phyloP scores from a whole-genome alignment of 2,888 invertebrate species.

The Rhamphomyia laevipes region DNA sequence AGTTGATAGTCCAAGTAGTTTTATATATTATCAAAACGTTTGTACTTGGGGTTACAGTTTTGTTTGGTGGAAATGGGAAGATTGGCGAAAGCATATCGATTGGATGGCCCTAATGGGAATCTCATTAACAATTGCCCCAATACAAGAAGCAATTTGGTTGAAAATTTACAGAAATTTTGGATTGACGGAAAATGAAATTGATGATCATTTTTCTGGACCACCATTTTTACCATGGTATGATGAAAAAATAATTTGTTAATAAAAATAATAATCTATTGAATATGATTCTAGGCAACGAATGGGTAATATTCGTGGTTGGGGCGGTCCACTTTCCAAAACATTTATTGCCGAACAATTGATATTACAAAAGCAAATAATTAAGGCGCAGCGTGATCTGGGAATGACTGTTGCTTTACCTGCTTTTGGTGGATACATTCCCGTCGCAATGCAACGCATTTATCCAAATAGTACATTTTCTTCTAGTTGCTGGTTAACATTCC shows the following conservation, averaged over 20 bases:
- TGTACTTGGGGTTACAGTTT: too few species aligned
- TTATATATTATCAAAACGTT: too few species aligned
- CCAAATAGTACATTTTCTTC: constrained; percentile 55
- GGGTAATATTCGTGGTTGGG: constrained; percentile 90
- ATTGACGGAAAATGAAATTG: constrained; percentile 61
- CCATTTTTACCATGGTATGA: constrained; percentile 80
- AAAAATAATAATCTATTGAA: too few species aligned
- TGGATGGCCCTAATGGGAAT: too few species aligned
- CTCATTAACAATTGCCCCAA: too few species aligned
- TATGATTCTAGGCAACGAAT: constrained; percentile 50
- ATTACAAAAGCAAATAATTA: constrained; percentile 62
- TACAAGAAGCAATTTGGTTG: too few species aligned
- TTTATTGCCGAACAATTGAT: constrained; percentile 59
- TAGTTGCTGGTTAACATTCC: constrained; percentile 59
- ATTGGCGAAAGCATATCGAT: too few species aligned
- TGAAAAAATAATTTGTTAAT: not conserved
- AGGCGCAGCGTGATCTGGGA: too few species aligned
- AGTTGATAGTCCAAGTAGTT: too few species aligned
- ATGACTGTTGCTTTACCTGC: constrained; percentile 80
- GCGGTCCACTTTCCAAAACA: constrained; percentile 59
- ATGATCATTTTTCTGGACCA: constrained; percentile 77
- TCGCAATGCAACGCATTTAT: constrained; percentile 55
- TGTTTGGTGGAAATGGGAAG: too few species aligned
- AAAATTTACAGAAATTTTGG: too few species aligned
- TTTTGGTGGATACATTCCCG: constrained; percentile 85